These are phyloP conservation scores for Echeneis naucrates DNA, from an alignment of 2,797 vertebrate species.

Conservation along the genomic window DNA sequence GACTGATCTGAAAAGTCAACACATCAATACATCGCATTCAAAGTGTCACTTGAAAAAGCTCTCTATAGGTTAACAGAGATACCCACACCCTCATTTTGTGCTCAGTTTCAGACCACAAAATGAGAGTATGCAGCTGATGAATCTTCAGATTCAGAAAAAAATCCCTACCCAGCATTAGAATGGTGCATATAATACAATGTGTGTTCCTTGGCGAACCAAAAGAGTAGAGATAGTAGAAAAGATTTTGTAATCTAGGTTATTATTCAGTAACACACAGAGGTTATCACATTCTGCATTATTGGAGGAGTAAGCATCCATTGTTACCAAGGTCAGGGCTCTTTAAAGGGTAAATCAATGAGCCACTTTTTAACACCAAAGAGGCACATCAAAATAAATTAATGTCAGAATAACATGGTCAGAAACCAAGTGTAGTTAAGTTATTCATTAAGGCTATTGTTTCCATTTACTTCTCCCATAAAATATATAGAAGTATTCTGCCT, in stretches of 20 bases:
- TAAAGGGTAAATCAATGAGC: background rate
- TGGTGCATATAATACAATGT: too few relatives aligned
- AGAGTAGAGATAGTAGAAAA: too few relatives aligned
- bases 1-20: too few relatives aligned
- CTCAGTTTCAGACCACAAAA: too few relatives aligned
- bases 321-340: background rate
- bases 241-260: too few relatives aligned
- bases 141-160: background rate
- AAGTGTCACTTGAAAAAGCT: too few relatives aligned
- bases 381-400: background rate
- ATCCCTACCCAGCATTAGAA: background rate
- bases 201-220: too few relatives aligned
- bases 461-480: slow-evolving; percentile 1
- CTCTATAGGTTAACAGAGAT: too few relatives aligned
- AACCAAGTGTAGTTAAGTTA: background rate
- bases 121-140: background rate
- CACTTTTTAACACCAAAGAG: background rate
- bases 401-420: background rate
- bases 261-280: background rate
- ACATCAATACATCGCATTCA: too few relatives aligned
- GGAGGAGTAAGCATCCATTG: background rate
- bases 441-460: background rate
- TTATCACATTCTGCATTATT: background rate
- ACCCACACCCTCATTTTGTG: too few relatives aligned
- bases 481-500: background rate